Evolutionary conservation across 2,113 vertebrate species (phyloP), one percentile per base, ranked within the genome.

Genomic region (Procavia capensis): DNA sequence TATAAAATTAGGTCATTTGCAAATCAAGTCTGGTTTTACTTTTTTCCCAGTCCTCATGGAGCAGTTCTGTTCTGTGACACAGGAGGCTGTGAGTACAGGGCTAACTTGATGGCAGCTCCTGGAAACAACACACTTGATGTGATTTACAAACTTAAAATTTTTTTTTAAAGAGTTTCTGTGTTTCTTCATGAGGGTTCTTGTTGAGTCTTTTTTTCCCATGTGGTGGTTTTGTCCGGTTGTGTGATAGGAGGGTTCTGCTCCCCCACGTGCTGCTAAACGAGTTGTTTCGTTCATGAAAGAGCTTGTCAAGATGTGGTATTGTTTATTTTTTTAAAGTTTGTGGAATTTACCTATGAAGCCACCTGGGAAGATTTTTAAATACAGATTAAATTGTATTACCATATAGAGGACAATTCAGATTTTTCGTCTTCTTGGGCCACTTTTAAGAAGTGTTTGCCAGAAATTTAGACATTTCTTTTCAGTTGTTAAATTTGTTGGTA

Each of bases 391-490:
- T 50, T 80, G 31, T 13, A 57, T 79, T 85, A 85, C 64, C 64
- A 29, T 75, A 29, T 36, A 93, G 25, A 90, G 27, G 54, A 34
- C 43, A 80, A 19, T 87, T 43, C 84, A 43, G 50, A 36, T 45
- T 80, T 82, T 87, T 57, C 80, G 36, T 82, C 22, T 83, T 41
- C 31, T n/a, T 25, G 64, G n/a, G 19, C 93, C 36, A 63, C 24
- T 92, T 93, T 79, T 90, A 75, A 59, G 80, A 89, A 64, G 29
- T 39, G 10, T 74, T 85, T 93, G 85, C 85, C 39, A 29, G 39
- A 27, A 75, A 91, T 61, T 8, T 87, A 75, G 59, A 59, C 41
- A 85, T 93, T 90, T 89, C 11, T 22, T 92, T 79, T 79, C 54
- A 68, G 27, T 78, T 39, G 34, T 88, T 84, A 85, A 92, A 9